A percentile compares a stretch with the other conserved stretches of the same genome.
These are phyloP conservation scores for Protophormia terraenovae DNA, from an alignment of 2,888 invertebrate genomes.

Conservation along the genomic window DNA sequence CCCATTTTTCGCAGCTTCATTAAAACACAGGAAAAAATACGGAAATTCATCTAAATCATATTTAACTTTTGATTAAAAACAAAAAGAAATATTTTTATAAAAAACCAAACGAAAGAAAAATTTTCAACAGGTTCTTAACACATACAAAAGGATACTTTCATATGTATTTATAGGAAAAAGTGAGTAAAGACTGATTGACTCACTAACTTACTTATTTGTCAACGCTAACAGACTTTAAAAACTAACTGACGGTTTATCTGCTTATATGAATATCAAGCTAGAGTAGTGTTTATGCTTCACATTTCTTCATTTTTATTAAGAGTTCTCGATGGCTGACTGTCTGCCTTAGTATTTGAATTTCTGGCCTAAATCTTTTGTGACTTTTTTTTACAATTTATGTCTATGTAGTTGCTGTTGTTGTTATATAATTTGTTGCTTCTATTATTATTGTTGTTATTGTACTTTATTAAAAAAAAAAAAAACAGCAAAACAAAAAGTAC, in stretches of 20 bases:
- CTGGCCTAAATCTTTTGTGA: slow-evolving; percentile 60
- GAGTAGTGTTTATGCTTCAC: not conserved
- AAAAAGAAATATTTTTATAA: not conserved
- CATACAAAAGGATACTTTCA: slow-evolving; percentile 23
- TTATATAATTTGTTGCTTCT: slow-evolving; percentile 21
- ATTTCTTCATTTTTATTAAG: not conserved
- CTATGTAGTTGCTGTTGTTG: not conserved
- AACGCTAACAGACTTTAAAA: not conserved
- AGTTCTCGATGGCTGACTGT: too few relatives aligned
- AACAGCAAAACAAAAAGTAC: not conserved
- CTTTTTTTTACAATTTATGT: slow-evolving; percentile 11
- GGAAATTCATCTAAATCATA: slow-evolving; percentile 38
- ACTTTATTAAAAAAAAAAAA: not conserved
- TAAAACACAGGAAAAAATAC: slow-evolving; percentile 1
- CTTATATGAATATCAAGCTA: not conserved
- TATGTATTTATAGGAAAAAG: not conserved
- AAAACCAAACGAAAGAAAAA: slow-evolving; percentile 4
- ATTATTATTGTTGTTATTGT: not conserved
- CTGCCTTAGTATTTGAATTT: slow-evolving; percentile 1
- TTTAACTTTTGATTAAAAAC: slow-evolving; percentile 49
- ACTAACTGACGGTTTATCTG: not conserved
- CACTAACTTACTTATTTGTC: not conserved
- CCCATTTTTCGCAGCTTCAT: slow-evolving; percentile 15
- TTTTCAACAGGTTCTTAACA: slow-evolving; percentile 53
- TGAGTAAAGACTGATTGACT: not conserved